Percentiles rank a stretch among this genome's conserved stretches.
Conservation (phyloP, 2,888 invertebrate species). For the Leucozona laternaria region DNA sequence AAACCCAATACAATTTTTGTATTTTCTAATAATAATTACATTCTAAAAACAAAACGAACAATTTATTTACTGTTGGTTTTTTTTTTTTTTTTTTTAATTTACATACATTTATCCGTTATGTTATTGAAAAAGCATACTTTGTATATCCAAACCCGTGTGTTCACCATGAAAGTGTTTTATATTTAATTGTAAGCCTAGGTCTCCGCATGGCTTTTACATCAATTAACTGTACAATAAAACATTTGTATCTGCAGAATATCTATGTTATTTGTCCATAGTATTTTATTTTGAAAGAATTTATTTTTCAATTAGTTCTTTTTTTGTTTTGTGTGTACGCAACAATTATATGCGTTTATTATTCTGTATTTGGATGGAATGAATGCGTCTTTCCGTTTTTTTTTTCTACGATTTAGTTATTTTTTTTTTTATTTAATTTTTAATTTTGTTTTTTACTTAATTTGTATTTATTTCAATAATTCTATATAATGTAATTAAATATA, state of each 20-base stretch:
- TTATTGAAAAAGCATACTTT: conserved; percentile 53
- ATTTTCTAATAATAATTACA: conserved; percentile 63
- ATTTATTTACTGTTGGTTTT: conserved; percentile 24
- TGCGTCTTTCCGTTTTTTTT: conserved; percentile 62
- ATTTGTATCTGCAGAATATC: conserved; percentile 41
- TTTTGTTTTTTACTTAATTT: conserved; percentile 67
- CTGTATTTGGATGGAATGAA: conserved; percentile 76
- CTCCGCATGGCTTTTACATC: conserved; percentile 39
- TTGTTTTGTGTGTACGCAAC: conserved; percentile 60
- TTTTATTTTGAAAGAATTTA: conserved; percentile 33
- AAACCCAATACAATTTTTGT: conserved; percentile 66
- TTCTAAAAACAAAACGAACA: conserved; percentile 45
- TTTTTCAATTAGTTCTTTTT: conserved; percentile 25
- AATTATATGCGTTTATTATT: conserved; percentile 71
- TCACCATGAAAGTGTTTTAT: conserved; percentile 42
- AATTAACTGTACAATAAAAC: conserved; percentile 29
- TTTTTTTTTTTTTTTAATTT: conserved; percentile 27
- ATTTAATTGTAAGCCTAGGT: conserved; percentile 37
- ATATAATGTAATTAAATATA: conserved; percentile 75
- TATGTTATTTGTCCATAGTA: conserved; percentile 60
- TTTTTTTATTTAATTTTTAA: conserved; percentile 72
- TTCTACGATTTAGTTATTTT: conserved; percentile 47
- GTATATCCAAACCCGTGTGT: conserved; percentile 56
- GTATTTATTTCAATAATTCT: conserved; percentile 69
- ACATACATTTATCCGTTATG: conserved; percentile 51